Evolutionary conservation across 2,113 vertebrate genomes (phyloP).

Genomic region (Scytalopus superciliaris): DNA sequence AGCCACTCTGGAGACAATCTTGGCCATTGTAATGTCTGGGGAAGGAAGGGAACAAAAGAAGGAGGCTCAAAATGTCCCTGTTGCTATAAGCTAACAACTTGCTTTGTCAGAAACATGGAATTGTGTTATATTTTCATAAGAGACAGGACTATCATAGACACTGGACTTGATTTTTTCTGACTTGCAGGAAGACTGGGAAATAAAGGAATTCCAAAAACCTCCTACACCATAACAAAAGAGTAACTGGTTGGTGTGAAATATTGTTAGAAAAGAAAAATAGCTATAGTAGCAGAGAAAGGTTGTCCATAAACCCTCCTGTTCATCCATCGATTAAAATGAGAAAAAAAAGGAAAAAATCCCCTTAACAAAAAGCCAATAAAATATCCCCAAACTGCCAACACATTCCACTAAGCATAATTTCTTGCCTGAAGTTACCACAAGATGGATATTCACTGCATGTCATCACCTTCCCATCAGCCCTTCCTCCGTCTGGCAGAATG

Average conservation of each 20-base stretch:
- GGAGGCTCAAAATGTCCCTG: neutral
- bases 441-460: conserved; percentile 39
- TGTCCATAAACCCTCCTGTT: neutral
- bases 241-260: neutral
- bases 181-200: neutral
- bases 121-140: neutral
- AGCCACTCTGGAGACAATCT: neutral
- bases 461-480: conserved; percentile 49
- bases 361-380: neutral
- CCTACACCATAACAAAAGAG: neutral
- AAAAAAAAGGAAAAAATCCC: neutral
- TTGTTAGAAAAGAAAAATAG: neutral
- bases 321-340: neutral
- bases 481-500: neutral
- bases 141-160: neutral
- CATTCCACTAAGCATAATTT: conserved; percentile 38
- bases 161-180: neutral
- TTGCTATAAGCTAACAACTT: neutral
- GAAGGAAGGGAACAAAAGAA: neutral
- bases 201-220: neutral
- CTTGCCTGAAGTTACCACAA: conserved; percentile 33
- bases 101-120: conserved; percentile 29
- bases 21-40: neutral
- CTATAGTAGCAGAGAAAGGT: neutral
- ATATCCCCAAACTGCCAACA: conserved; percentile 29